A percentile compares a stretch with the other conserved stretches of the same genome.
Evolutionary conservation across 2,113 vertebrate genomes (phyloP).

Genomic region (Stigmatopora nigra): DNA sequence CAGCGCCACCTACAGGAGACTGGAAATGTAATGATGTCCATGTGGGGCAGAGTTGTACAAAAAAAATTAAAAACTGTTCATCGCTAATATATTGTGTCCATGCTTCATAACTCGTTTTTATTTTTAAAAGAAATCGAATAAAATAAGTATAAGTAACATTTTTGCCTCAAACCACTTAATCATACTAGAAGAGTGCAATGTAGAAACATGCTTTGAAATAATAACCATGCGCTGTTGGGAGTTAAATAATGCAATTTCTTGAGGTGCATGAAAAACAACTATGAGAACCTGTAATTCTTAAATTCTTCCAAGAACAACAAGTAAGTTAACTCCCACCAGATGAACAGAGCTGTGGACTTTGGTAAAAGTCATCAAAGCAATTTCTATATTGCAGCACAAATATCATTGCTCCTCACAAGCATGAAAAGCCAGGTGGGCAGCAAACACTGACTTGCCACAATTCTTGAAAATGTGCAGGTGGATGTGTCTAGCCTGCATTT

Average conservation of each 20-base stretch:
- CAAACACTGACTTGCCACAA: conserved; percentile 8
- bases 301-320: not conserved
- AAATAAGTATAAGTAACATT: no score
- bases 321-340: not conserved
- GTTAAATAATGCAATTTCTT: no score
- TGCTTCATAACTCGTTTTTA: no score
- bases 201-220: no score
- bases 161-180: no score
- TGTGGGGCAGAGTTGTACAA: no score
- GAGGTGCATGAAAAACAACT: not conserved
- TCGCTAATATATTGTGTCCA: no score
- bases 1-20: no score
- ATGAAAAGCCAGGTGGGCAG: conserved; percentile 8
- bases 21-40: no score
- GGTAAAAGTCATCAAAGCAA: not conserved
- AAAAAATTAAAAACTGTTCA: no score
- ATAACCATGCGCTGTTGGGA: no score
- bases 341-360: not conserved
- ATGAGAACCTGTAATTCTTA: not conserved
- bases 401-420: not conserved
- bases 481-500: conserved; percentile 1
- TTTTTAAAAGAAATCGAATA: not conserved
- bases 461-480: not conserved
- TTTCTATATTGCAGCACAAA: conserved; percentile 8
- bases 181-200: no score